These are phyloP conservation scores for Phoenicopterus ruber DNA, from an alignment of 2,113 vertebrate species.

Conservation along the genomic window DNA sequence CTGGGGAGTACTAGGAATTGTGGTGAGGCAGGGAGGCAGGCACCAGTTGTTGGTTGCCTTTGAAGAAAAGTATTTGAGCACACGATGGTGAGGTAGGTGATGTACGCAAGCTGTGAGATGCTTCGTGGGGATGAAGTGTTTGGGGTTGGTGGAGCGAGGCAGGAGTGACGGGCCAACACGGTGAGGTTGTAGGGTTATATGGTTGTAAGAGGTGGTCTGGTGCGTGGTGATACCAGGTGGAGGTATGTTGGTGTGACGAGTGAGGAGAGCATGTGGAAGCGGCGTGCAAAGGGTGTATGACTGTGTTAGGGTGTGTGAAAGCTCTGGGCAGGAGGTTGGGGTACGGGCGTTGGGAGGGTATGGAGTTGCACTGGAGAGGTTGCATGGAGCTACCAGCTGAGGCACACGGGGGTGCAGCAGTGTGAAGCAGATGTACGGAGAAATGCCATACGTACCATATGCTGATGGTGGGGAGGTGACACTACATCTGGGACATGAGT, in stretches of 20 bases:
- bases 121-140: not conserved
- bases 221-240: not conserved
- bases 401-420: not conserved
- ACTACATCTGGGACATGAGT: not conserved
- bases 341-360: not conserved
- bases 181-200: not conserved
- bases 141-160: not conserved
- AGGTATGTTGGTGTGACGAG: not conserved
- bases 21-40: not conserved
- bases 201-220: not conserved
- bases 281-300: fast-evolving
- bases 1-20: not conserved
- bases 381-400: not conserved
- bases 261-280: fast-evolving
- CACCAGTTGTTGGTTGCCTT: not conserved
- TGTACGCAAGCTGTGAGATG: fast-evolving
- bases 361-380: not conserved
- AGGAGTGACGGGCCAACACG: not conserved
- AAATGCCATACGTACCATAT: fast-evolving
- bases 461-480: not conserved
- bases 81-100: not conserved
- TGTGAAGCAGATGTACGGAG: not conserved
- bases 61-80: not conserved
- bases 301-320: not conserved
- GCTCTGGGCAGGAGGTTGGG: not conserved